Evolutionary conservation across 1,140 invertebrate genomes (phyloP).

Genomic region (Drosophila ercepeae): DNA sequence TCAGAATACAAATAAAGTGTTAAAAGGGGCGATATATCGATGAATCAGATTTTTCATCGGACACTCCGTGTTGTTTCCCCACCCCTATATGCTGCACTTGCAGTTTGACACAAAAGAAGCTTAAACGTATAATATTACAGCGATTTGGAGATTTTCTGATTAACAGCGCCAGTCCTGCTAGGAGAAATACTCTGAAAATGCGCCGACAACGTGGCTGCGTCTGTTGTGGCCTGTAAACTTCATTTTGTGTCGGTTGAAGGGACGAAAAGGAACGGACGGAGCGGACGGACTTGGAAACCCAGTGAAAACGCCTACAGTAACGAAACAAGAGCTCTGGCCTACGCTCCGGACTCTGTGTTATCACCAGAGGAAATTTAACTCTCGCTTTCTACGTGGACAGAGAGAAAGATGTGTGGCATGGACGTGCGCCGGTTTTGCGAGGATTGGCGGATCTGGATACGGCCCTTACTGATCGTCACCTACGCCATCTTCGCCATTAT

Average conservation of each 20-base stretch:
- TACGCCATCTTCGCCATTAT: slow-evolving; percentile 93
- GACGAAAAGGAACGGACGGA: slow-evolving; percentile 8
- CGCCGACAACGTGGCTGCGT: slow-evolving; percentile 31
- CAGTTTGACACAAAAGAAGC: slow-evolving; percentile 34
- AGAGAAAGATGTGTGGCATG: slow-evolving; percentile 62
- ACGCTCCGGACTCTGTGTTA: neutral
- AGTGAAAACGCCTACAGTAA: slow-evolving; percentile 47
- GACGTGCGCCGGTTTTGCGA: slow-evolving; percentile 85
- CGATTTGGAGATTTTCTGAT: slow-evolving; percentile 3
- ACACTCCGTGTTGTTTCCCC: neutral
- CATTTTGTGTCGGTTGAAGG: slow-evolving; percentile 2
- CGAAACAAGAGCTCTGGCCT: slow-evolving; percentile 39
- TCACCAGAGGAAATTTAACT: slow-evolving; percentile 7
- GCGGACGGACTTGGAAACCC: slow-evolving; percentile 5
- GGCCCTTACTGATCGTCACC: slow-evolving; percentile 90
- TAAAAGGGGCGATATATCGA: neutral
- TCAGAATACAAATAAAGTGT: neutral
- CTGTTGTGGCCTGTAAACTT: slow-evolving; percentile 28
- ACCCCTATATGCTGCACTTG: slow-evolving; percentile 6
- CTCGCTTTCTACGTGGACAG: neutral
- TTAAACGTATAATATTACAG: slow-evolving; percentile 13
- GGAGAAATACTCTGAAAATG: slow-evolving; percentile 44
- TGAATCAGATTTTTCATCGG: neutral
- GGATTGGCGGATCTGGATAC: slow-evolving; percentile 95
- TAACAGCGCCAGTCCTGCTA: slow-evolving; percentile 13